These are phyloP conservation scores for Heliconius eleuchia DNA, from an alignment of 1,140 invertebrate genomes.

Conservation along the genomic window DNA sequence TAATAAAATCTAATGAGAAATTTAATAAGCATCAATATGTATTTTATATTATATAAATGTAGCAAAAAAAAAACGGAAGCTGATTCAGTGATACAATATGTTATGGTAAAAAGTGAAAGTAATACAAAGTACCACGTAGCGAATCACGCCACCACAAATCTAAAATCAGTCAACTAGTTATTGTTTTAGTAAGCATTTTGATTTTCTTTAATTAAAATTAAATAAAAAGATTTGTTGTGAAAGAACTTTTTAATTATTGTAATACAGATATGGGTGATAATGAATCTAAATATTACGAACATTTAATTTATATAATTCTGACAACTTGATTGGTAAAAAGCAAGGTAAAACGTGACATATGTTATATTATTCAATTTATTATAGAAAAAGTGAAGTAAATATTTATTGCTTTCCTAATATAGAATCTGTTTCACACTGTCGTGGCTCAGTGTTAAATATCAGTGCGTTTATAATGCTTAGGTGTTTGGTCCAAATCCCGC, in stretches of 20 bases:
- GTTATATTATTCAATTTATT: background rate
- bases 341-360: conserved; percentile 1
- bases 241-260: background rate
- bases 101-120: conserved; percentile 28
- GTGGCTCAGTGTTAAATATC: background rate
- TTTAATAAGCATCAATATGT: background rate
- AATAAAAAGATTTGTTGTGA: background rate
- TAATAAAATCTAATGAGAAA: background rate
- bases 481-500: background rate
- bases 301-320: background rate
- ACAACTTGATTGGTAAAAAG: background rate
- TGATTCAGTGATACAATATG: background rate
- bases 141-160: background rate
- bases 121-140: conserved; percentile 19
- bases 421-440: background rate
- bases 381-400: background rate
- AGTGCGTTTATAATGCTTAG: background rate
- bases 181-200: background rate
- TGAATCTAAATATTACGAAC: background rate
- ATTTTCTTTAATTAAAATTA: background rate
- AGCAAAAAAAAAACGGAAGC: background rate
- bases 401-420: background rate
- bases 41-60: background rate
- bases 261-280: conserved; percentile 1
- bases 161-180: conserved; percentile 4